Conservation (phyloP, 2,797 vertebrate genomes). For the Micromesistius poutassou region DNA sequence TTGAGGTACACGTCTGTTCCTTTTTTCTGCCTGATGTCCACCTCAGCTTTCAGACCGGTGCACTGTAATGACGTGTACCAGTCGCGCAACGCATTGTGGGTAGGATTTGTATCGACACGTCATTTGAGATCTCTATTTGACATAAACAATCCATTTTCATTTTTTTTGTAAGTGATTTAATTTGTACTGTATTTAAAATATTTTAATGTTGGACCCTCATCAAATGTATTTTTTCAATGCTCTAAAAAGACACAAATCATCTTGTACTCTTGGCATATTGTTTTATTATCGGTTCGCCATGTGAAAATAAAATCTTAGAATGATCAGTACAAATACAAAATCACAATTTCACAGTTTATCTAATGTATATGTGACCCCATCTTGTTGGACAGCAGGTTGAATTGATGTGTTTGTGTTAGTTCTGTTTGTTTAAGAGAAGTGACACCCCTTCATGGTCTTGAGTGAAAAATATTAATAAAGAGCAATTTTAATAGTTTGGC, state of each 20-base stretch:
- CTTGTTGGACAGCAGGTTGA: not conserved
- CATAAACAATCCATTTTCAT: not conserved
- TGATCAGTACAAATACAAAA: slow-evolving; percentile 15
- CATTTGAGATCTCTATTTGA: slow-evolving; percentile 32
- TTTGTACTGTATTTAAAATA: not conserved
- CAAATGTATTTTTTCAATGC: not conserved
- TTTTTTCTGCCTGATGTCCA: slow-evolving; percentile 54
- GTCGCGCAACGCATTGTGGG: slow-evolving; percentile 54
- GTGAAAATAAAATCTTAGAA: not conserved
- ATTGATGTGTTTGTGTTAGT: not conserved
- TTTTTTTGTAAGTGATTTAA: not conserved
- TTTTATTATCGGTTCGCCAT: not conserved
- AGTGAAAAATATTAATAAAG: not conserved
- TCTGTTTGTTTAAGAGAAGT: not conserved
- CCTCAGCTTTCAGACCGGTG: slow-evolving; percentile 58
- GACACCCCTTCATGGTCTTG: not conserved
- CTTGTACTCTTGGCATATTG: not conserved
- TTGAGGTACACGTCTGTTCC: not conserved
- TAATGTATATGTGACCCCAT: not conserved
- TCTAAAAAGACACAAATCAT: not conserved
- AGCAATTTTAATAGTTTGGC: not conserved
- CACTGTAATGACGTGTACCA: slow-evolving; percentile 48
- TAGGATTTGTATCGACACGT: slow-evolving; percentile 52
- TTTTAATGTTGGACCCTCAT: not conserved
- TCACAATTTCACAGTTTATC: slow-evolving; percentile 40